Evolutionary conservation across 35 echinoderm and acorn worm species (phyloP).

Genomic region (Eucidaris tribuloides): DNA sequence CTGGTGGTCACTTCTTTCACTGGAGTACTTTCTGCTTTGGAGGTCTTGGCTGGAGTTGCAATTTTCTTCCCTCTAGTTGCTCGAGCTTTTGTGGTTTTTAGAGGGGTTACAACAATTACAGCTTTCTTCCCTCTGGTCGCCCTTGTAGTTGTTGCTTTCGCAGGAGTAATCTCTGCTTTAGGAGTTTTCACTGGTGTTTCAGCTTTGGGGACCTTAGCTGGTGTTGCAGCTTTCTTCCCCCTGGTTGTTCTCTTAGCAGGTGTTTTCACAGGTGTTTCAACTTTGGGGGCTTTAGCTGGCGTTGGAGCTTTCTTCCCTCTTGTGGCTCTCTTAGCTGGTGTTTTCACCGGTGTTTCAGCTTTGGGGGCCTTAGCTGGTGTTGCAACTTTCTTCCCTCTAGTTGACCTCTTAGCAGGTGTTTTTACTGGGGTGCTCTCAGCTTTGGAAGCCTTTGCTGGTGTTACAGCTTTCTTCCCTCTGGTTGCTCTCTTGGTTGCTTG

Average conservation of each 20-base stretch:
- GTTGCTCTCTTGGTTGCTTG: not conserved
- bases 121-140: slow-evolving; percentile 27
- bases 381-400: slow-evolving; percentile 45
- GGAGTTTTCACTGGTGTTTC: not conserved
- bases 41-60: not conserved
- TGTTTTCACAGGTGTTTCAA: slow-evolving; percentile 1
- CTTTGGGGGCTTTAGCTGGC: not conserved
- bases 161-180: not conserved
- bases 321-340: slow-evolving; percentile 54
- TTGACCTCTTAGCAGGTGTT: slow-evolving; percentile 29
- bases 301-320: slow-evolving; percentile 42
- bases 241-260: slow-evolving; percentile 8
- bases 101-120: not conserved
- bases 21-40: not conserved
- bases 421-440: not conserved
- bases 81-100: not conserved
- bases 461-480: slow-evolving; percentile 2
- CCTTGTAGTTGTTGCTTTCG: slow-evolving; percentile 1
- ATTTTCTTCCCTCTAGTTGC: not conserved
- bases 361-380: slow-evolving; percentile 18
- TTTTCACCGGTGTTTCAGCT: slow-evolving; percentile 12
- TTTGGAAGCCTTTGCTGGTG: not conserved
- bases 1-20: slow-evolving; percentile 3
- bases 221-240: not conserved
- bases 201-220: not conserved